Evolutionary conservation across 2,797 vertebrate species (phyloP).

Genomic region (Pseudopleuronectes americanus): DNA sequence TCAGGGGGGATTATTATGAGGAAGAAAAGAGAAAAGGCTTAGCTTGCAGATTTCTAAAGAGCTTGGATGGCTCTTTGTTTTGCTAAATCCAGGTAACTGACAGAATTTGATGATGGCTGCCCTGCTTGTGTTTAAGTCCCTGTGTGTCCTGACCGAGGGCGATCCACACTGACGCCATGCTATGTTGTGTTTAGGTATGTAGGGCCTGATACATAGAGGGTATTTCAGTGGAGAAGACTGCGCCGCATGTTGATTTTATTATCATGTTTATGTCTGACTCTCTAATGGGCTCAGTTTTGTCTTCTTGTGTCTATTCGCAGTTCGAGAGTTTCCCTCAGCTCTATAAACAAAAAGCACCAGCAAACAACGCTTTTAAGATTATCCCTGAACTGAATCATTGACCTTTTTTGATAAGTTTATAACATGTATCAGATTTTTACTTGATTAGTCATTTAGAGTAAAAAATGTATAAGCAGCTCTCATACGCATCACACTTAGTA

Average conservation of each 20-base stretch:
- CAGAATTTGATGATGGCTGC: constrained; percentile 74
- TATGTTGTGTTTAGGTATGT: constrained; percentile 58
- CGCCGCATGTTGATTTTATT: constrained; percentile 74
- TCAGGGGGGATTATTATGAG: constrained; percentile 83
- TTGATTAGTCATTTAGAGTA: background rate
- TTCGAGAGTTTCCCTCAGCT: constrained; percentile 34
- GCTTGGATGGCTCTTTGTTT: constrained; percentile 73
- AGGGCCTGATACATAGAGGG: constrained; percentile 61
- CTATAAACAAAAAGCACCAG: constrained; percentile 55
- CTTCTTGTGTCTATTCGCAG: constrained; percentile 50
- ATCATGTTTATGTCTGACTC: constrained; percentile 73
- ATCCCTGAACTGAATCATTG: constrained; percentile 26
- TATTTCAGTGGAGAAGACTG: constrained; percentile 58
- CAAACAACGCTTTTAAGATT: constrained; percentile 38
- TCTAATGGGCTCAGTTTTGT: constrained; percentile 56
- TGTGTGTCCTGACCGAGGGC: constrained; percentile 69
- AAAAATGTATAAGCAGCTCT: constrained; percentile 10
- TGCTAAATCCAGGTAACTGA: constrained; percentile 78
- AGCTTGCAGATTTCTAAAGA: constrained; percentile 73
- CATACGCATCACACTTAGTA: background rate
- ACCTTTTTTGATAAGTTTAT: constrained; percentile 37
- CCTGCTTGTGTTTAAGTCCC: constrained; percentile 66
- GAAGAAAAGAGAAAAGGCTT: constrained; percentile 81
- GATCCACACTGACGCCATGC: constrained; percentile 69
- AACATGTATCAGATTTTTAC: constrained; percentile 25